Base-by-base conservation (phyloP, 2,113 vertebrate species). In the Mustela lutreola region DNA sequence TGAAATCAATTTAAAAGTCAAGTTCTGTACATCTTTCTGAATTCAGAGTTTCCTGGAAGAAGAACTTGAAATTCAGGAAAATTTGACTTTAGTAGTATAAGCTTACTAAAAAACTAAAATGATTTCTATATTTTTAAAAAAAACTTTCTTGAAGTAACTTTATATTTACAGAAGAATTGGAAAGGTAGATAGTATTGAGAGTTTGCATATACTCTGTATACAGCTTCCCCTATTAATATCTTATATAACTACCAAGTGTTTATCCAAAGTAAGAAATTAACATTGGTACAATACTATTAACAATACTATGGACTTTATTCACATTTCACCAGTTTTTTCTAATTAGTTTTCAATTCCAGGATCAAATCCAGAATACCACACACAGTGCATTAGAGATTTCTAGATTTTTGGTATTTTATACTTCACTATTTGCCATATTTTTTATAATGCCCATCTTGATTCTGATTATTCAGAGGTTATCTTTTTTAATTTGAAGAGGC, bases 101-200 rank as follows among this genome's bases (percentile, higher is more conserved):
- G 80, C 21, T 90, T 83, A 58, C 5, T 60, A 63, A n/a, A 48
- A 78, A 78, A 5, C 75, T 79, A 79, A 83, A 80, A 70, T 62
- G 33, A 71, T 82, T 73, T 60, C 16, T 92, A 53, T 19, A 45
- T 71, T 94, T 80, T 93, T n/a, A 14, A 3, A 65, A 56, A 67
- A 65, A 81, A 56, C 42, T 56, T 84, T 94, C 67, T 90, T 93
- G 28, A 82, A 96, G 82, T 93, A 93, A 82, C 15, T 86, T 87
- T 48, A 22, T 80, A 53, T 89, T 97, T 87, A 75, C 3, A 71
- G 16, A 86, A 80, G 21, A n/a, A 3, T 80, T 94, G 8, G 2
- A 89, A 70, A 95, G 14, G 79, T 79, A 94, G 16, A 83, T 79
- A 63, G 31, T 58, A 33, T 70, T 50, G 14, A 18, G 22, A 80